Percentiles rank a stretch among this genome's conserved stretches.
phyloP scores from a whole-genome alignment of 2,113 vertebrate genomes.

The Syngnathus typhle region DNA sequence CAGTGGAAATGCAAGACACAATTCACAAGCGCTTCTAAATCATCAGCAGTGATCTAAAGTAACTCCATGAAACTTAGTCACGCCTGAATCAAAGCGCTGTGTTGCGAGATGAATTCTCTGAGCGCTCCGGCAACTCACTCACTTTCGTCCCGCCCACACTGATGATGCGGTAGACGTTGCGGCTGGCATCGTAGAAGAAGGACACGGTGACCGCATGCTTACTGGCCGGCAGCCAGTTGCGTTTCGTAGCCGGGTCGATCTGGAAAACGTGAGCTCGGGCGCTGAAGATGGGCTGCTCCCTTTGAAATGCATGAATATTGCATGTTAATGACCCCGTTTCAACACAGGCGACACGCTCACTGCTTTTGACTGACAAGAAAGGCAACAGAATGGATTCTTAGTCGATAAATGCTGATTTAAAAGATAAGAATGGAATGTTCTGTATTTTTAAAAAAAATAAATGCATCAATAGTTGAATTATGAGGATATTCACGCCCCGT shows the following conservation, averaged over 20 bases:
- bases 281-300: slow-evolving; percentile 96
- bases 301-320: slow-evolving; percentile 38
- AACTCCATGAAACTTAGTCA: not conserved
- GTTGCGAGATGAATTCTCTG: not conserved
- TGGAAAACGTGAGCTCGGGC: slow-evolving; percentile 94
- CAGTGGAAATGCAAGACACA: not conserved
- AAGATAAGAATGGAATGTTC: not conserved
- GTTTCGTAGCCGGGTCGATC: slow-evolving; percentile 90
- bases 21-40: not conserved
- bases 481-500: too few relatives aligned
- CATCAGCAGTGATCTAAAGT: not conserved
- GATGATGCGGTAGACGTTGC: slow-evolving; percentile 92
- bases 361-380: not conserved
- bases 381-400: too few relatives aligned
- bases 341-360: not conserved
- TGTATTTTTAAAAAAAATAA: not conserved
- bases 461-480: not conserved
- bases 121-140: slow-evolving; percentile 4
- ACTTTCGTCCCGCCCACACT: slow-evolving; percentile 96
- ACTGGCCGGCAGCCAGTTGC: slow-evolving; percentile 93
- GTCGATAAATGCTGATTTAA: not conserved
- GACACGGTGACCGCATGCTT: slow-evolving; percentile 88
- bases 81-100: not conserved
- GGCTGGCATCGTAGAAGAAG: slow-evolving; percentile 78
- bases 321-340: not conserved